Base-by-base conservation (phyloP, 2,888 invertebrate genomes). In the Frankliniella fusca region DNA sequence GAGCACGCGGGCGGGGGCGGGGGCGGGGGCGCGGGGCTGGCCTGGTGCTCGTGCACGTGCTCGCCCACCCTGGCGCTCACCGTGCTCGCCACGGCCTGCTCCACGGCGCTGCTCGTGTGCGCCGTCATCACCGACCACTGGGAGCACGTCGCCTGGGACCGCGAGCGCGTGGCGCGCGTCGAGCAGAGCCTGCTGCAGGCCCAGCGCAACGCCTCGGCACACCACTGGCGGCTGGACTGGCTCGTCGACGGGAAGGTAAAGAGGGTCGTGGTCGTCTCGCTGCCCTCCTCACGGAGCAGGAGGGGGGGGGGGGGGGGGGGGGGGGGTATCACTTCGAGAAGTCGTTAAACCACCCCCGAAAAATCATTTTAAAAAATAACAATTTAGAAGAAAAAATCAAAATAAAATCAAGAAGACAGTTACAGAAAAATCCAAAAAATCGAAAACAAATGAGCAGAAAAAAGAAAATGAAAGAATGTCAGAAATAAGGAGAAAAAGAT, bases 111-210 rank as follows among this genome's bases (percentile, higher is more conserved):
- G 92, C 89, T 95, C 76, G 95, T 94, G 87, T 93, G 93, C 5
- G 94, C 96, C 84, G 94, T 96, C 87, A 95, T 96, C 93, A 95
- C 95, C 83, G 94, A 95, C 87, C 94, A 95, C 87, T 96, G 96
- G 96, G 96, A 96, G 89, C 93, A 94, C 87, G 94, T 96, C 84
- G 91, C 91, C 83, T 96, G 96, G 94, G 70, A 76, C 70, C 70
- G 70, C 27, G 54, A 10, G 54, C 89, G 90, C 1, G 90, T 90
- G 61, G 89, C 94, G 49, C 89, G 90, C 23, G 88, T 89, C 28
- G 70, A 76, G 70, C 70, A 76, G 23, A 27, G 27, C 54, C 54
- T 54, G 54, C 54, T 20, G 54, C 38, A 38, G 38, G 38, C 0
- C 18, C 54, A 54, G 54, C 54, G 54, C 54, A 15, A 81, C 50